phyloP scores from a whole-genome alignment of 1,140 invertebrate genomes.

The Amphibalanus amphitrite region DNA sequence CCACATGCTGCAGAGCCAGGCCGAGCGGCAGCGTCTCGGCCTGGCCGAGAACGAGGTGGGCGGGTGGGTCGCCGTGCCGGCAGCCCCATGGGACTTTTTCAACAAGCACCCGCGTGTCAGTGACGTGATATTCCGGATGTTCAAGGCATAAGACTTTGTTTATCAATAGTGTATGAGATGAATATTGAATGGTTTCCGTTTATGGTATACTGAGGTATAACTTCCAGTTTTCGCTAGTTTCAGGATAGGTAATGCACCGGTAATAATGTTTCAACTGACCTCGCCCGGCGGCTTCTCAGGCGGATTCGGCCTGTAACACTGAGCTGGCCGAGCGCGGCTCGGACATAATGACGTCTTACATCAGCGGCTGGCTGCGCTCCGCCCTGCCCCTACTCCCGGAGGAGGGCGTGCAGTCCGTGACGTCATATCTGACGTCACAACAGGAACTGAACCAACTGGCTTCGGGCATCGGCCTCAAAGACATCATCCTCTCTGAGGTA shows the following conservation, averaged over 20 bases:
- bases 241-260: too few relatives aligned
- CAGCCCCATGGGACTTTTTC: too few relatives aligned
- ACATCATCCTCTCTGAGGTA: slow-evolving; percentile 13
- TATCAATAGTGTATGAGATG: too few relatives aligned
- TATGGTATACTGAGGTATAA: too few relatives aligned
- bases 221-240: not conserved
- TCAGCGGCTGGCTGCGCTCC: slow-evolving; percentile 38
- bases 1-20: slow-evolving; percentile 49
- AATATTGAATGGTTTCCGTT: too few relatives aligned
- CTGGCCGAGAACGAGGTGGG: not conserved
- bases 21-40: slow-evolving; percentile 34
- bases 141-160: too few relatives aligned
- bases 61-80: not conserved
- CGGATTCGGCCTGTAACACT: slow-evolving; percentile 30
- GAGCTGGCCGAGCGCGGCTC: slow-evolving; percentile 46
- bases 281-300: too few relatives aligned
- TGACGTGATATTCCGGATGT: too few relatives aligned
- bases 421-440: slow-evolving; percentile 14
- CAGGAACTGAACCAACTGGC: slow-evolving; percentile 9
- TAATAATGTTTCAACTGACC: not conserved
- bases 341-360: slow-evolving; percentile 35
- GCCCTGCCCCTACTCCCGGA: slow-evolving; percentile 51
- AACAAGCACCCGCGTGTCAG: too few relatives aligned
- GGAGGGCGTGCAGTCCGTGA: slow-evolving; percentile 34
- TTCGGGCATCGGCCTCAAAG: slow-evolving; percentile 15